Percentiles rank a stretch among this genome's conserved stretches.
phyloP scores from a whole-genome alignment of 2,797 vertebrate genomes.

The Crax fasciolata region DNA sequence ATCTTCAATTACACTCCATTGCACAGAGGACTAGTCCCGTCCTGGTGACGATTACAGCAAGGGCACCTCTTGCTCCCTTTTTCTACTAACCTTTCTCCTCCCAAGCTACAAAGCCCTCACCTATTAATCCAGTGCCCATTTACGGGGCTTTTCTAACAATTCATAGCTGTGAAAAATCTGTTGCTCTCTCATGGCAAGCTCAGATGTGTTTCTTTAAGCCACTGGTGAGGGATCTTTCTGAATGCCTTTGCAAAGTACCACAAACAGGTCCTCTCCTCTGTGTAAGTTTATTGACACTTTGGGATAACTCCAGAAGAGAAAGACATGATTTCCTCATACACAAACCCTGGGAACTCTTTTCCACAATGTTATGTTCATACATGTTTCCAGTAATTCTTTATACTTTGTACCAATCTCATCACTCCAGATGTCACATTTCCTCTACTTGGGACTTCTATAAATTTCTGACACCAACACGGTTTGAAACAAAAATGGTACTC shows the following conservation, averaged over 20 bases:
- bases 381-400: background rate
- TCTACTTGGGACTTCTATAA: background rate
- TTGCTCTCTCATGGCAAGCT: background rate
- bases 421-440: background rate
- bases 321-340: background rate
- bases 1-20: background rate
- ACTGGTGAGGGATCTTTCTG: background rate
- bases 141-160: background rate
- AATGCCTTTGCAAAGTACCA: background rate
- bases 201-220: background rate
- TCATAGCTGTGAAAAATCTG: background rate
- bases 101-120: background rate
- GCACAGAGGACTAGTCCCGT: background rate
- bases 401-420: background rate
- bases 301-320: background rate
- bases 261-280: background rate
- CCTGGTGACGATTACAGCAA: background rate
- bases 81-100: background rate
- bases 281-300: background rate
- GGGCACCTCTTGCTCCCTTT: background rate
- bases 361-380: background rate
- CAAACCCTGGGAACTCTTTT: background rate
- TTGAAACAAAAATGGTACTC: background rate
- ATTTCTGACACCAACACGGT: background rate
- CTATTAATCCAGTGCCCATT: background rate